Evolutionary conservation across 2,888 invertebrate species (phyloP), one percentile per base, ranked within the genome.

Genomic region (Heteromyza rotundicornis): DNA sequence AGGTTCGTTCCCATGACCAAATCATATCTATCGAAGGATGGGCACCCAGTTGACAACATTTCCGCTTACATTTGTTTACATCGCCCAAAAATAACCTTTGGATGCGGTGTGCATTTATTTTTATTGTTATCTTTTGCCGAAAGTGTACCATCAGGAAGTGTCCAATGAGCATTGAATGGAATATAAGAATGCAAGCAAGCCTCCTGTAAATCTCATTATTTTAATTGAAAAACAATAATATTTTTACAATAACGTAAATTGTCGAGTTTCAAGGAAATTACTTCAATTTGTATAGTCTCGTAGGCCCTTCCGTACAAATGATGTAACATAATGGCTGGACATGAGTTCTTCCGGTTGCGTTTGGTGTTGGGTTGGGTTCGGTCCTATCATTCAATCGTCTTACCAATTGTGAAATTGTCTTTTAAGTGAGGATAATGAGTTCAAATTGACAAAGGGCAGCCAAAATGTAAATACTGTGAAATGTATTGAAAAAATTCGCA

Each of bases 191-290:
- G 16, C n/a, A 40, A 40, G 40, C 40, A n/a, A n/a, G n/a, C n/a
- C n/a, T n/a, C 40, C 40, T 40, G 40, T n/a, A 40, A 40, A 40
- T 40, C 40, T 40, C 40, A 40, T 40, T 40, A 40, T 8, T 40
- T 40, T 40, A 40, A 40, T 40, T 14, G 40, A 40, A n/a, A 3
- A 40, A 40, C 40, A 40, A 40, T 40, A n/a, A n/a, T n/a, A n/a
- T n/a, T n/a, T n/a, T n/a, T n/a, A n/a, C n/a, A n/a, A n/a, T n/a
- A n/a, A n/a, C n/a, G n/a, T n/a, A n/a, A n/a, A n/a, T n/a, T n/a
- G n/a, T n/a, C n/a, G n/a, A n/a, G n/a, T n/a, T n/a, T n/a, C n/a
- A n/a, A n/a, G n/a, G n/a, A n/a, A n/a, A n/a, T n/a, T n/a, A n/a
- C n/a, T n/a, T n/a, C n/a, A n/a, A n/a, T n/a, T n/a, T n/a, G 32